These are phyloP conservation scores for Polyommatus icarus DNA, from an alignment of 2,888 invertebrate species.

Conservation along the genomic window DNA sequence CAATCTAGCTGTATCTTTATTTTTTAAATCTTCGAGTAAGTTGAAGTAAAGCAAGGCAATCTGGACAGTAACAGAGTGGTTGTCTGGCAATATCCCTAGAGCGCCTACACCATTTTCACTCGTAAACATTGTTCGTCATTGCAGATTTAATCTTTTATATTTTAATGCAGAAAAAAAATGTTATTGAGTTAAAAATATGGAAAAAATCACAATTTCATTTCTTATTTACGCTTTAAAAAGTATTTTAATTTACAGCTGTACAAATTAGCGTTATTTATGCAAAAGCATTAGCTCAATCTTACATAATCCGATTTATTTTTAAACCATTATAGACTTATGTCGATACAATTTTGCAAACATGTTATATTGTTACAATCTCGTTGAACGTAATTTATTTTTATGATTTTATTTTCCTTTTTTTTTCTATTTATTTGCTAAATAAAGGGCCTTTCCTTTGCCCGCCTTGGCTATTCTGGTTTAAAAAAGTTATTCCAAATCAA, in stretches of 20 bases:
- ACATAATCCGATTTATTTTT: background rate
- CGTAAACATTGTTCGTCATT: background rate
- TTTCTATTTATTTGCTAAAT: no score
- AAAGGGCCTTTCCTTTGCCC: no score
- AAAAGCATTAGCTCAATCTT: background rate
- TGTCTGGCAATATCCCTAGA: slow-evolving; percentile 9
- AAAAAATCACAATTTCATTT: background rate
- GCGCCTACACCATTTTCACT: background rate
- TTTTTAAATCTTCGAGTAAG: background rate
- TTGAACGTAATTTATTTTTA: background rate
- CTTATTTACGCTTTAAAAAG: background rate
- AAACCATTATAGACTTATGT: background rate
- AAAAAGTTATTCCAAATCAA: no score
- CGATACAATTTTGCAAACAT: background rate
- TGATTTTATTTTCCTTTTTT: background rate
- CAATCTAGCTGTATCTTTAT: background rate
- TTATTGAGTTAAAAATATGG: background rate
- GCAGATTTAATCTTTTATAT: background rate
- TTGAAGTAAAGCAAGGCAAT: background rate
- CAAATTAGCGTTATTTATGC: background rate
- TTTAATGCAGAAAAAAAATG: background rate
- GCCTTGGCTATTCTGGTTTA: no score
- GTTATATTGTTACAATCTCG: background rate
- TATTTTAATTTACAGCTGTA: background rate
- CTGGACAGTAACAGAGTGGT: background rate